Conservation (phyloP, 2,797 vertebrate genomes). For the Amniataba percoides region DNA sequence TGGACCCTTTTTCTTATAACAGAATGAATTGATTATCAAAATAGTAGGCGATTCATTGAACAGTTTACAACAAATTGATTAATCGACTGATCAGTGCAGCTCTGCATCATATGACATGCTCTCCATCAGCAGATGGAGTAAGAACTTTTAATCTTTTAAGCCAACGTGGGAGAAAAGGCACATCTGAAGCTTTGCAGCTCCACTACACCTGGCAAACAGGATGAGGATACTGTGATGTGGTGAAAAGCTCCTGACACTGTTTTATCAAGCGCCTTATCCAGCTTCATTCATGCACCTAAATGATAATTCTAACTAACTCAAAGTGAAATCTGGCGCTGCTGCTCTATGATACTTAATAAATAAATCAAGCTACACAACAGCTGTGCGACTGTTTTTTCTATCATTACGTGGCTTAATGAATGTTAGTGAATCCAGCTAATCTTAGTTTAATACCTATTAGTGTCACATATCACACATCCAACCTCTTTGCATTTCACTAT, state of each 20-base stretch:
- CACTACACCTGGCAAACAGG: background rate
- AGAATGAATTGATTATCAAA: no score
- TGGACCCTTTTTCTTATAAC: no score
- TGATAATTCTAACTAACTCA: background rate
- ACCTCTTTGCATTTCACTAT: background rate
- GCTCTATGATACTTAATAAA: no score
- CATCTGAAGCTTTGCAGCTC: background rate
- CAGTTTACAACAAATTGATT: no score
- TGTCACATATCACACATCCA: background rate
- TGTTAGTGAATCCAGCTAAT: slow-evolving; percentile 4
- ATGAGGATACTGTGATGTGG: background rate
- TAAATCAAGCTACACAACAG: background rate
- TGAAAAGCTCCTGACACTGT: background rate
- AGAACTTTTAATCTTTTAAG: background rate
- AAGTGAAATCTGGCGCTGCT: slow-evolving; percentile 20
- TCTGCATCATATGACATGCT: background rate
- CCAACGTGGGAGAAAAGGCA: background rate
- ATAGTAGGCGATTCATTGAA: no score
- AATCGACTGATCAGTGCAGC: no score
- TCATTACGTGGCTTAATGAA: no score
- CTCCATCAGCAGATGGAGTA: background rate
- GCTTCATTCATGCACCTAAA: background rate
- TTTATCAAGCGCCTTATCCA: background rate
- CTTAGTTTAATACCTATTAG: slow-evolving; percentile 1
- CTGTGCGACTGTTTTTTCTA: background rate